Percentiles rank a stretch among this genome's conserved stretches.
phyloP scores from a whole-genome alignment of 2,888 invertebrate genomes.

The Acleris cristana region DNA sequence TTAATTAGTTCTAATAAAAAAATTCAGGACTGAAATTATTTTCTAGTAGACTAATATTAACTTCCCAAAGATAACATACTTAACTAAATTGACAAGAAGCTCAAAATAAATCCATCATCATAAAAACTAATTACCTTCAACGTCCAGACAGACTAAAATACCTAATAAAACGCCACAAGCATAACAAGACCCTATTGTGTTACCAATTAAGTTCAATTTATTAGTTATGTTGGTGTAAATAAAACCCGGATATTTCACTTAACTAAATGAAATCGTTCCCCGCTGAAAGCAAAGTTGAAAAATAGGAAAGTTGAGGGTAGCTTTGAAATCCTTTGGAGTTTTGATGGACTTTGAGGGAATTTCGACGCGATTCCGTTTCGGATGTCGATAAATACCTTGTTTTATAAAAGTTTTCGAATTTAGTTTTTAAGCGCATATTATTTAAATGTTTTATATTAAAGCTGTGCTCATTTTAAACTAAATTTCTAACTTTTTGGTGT shows the following conservation, averaged over 20 bases:
- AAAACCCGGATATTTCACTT: constrained; percentile 53
- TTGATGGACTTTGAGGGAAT: constrained; percentile 16
- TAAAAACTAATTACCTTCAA: constrained; percentile 28
- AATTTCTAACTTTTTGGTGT: too few species aligned
- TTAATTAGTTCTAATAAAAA: too few species aligned
- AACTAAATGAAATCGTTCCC: constrained; percentile 64
- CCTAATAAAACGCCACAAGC: constrained; percentile 2
- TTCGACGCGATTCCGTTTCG: constrained; percentile 3
- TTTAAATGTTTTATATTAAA: too few species aligned
- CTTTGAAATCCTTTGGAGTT: constrained; percentile 14
- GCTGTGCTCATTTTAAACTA: too few species aligned
- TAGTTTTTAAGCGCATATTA: too few species aligned
- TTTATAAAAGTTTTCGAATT: not conserved
- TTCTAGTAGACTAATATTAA: too few species aligned
- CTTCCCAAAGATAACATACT: too few species aligned
- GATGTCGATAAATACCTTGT: constrained; percentile 2
- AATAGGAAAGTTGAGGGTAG: constrained; percentile 45
- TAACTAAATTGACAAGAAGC: not conserved
- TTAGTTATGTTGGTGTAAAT: not conserved
- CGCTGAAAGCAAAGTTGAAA: constrained; percentile 56
- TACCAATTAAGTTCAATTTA: not conserved
- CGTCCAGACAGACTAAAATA: constrained; percentile 17
- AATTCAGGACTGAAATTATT: too few species aligned
- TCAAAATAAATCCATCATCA: constrained; percentile 26
- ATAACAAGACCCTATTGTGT: not conserved